Percentiles rank a stretch among this genome's conserved stretches.
Conservation (phyloP, 2,113 vertebrate species). For the Apeltes quadracus region DNA sequence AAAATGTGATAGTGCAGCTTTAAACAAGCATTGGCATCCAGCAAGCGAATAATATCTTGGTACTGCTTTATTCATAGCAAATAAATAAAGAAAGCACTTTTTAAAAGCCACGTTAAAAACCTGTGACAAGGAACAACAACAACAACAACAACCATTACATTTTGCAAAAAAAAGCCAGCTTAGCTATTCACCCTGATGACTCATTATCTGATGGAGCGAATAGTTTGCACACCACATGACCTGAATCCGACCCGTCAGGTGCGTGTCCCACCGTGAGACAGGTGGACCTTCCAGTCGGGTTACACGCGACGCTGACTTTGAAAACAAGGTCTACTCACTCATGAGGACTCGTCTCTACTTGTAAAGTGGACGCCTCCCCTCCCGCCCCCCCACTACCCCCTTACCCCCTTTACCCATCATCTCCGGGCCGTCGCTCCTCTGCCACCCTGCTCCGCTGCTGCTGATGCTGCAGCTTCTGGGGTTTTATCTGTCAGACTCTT, state of each 20-base stretch:
- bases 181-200: not conserved
- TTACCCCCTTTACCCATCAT: not conserved
- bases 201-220: not conserved
- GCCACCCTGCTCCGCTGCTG: constrained; percentile 1
- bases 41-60: not conserved
- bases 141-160: not conserved
- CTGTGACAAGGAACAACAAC: not conserved
- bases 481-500: constrained; percentile 22
- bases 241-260: not conserved
- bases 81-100: not conserved
- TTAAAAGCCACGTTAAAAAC: not conserved
- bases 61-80: not conserved
- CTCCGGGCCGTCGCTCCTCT: constrained; percentile 1
- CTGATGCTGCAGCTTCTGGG: constrained; percentile 14
- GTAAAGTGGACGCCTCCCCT: not conserved
- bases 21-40: not conserved
- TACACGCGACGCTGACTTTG: constrained; percentile 1
- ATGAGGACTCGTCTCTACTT: constrained; percentile 4
- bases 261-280: not conserved
- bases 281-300: not conserved
- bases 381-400: not conserved
- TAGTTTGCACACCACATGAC: not conserved
- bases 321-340: not conserved
- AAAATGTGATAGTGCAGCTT: no score
- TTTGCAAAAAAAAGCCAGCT: not conserved